phyloP scores from a whole-genome alignment of 2,797 vertebrate genomes.

The Harpagifer antarcticus region DNA sequence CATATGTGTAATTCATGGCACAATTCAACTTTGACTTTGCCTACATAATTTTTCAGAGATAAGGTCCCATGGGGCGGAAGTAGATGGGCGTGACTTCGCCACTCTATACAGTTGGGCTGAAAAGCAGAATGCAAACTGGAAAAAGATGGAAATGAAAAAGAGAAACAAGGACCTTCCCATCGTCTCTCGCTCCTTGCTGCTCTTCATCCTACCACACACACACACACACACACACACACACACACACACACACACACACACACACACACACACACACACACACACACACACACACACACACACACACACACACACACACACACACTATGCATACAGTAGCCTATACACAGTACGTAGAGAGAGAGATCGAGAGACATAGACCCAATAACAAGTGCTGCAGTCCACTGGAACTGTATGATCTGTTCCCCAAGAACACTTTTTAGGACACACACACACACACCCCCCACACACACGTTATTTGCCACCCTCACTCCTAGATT shows the following conservation, averaged over 20 bases:
- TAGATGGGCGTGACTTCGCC: too few species aligned
- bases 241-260: slow-evolving; percentile 9
- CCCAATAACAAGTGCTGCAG: slow-evolving; percentile 62
- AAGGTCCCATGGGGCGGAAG: too few species aligned
- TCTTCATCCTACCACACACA: too few species aligned
- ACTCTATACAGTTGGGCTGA: too few species aligned
- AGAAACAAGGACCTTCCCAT: not conserved
- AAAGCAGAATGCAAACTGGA: not conserved
- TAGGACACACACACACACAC: slow-evolving; percentile 10
- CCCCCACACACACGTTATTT: slow-evolving; percentile 9
- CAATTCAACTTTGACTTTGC: too few species aligned
- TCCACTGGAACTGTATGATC: slow-evolving; percentile 66
- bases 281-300: slow-evolving; percentile 13
- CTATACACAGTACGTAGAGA: slow-evolving; percentile 2
- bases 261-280: slow-evolving; percentile 1
- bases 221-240: slow-evolving; percentile 3
- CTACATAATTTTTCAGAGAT: too few species aligned
- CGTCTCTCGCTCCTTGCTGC: too few species aligned
- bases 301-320: slow-evolving; percentile 11
- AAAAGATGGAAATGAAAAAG: slow-evolving; percentile 2
- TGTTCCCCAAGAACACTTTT: slow-evolving; percentile 62
- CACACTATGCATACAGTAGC: slow-evolving; percentile 1
- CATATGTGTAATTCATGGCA: too few species aligned
- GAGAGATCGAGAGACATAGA: slow-evolving; percentile 12
- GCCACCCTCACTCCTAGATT: slow-evolving; percentile 6